Percentiles rank a stretch among this genome's conserved stretches.
Evolutionary conservation across 2,113 vertebrate genomes (phyloP).

Genomic region (Peromyscus leucopus): DNA sequence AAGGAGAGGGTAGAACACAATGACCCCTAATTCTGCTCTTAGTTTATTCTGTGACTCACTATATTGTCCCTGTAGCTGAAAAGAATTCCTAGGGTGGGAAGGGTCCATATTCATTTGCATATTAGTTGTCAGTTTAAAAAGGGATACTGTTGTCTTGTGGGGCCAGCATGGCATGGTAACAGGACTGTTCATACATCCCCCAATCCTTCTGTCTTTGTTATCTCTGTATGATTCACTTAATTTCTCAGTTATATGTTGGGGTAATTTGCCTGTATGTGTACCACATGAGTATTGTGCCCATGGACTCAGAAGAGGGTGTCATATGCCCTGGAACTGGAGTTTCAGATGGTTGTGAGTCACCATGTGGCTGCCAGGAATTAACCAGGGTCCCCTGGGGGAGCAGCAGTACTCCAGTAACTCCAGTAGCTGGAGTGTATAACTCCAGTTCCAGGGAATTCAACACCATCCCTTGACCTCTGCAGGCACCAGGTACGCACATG

Average conservation of each 20-base stretch:
- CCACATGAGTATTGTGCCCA: neutral
- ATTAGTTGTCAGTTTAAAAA: neutral
- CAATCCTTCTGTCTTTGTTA: too few species aligned
- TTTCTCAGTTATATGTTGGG: neutral
- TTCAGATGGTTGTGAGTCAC: neutral
- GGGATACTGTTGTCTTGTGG: neutral
- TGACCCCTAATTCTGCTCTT: neutral
- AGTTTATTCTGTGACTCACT: neutral
- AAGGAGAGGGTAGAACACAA: neutral
- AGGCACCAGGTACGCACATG: neutral
- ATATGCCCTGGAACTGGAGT: neutral
- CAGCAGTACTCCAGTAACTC: neutral
- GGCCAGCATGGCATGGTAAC: neutral
- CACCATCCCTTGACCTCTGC: neutral
- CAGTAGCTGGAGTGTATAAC: neutral
- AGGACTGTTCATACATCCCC: neutral
- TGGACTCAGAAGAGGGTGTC: neutral
- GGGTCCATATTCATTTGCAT: neutral
- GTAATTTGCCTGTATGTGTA: neutral
- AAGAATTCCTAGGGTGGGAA: neutral
- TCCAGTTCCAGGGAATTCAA: neutral
- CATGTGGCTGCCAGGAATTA: neutral
- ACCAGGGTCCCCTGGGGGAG: neutral
- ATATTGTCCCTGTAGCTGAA: neutral
- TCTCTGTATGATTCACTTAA: neutral